Conservation (phyloP, 2,113 vertebrate genomes). For the Bothrops jararaca region DNA sequence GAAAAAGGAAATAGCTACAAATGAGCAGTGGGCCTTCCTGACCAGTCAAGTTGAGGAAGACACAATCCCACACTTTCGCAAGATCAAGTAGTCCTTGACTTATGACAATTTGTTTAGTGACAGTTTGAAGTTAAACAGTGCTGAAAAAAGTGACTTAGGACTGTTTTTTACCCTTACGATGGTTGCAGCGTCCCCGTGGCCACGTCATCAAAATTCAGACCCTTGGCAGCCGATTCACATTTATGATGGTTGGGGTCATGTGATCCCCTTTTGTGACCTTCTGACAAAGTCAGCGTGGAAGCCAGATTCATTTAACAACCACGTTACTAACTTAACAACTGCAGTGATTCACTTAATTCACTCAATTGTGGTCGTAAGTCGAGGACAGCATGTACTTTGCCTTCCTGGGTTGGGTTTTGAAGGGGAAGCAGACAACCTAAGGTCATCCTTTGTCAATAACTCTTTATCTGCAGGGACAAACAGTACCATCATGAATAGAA, state of each 20-base stretch:
- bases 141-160: background rate
- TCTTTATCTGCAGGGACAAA: background rate
- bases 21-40: background rate
- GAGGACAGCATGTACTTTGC: background rate
- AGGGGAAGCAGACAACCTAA: background rate
- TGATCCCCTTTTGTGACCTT: background rate
- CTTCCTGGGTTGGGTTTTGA: background rate
- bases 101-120: background rate
- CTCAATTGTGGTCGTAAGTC: background rate
- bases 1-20: background rate
- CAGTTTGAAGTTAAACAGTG: background rate
- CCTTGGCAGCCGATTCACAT: background rate
- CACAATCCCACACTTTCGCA: background rate
- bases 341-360: background rate
- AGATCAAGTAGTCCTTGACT: background rate
- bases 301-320: background rate
- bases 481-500: background rate
- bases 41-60: background rate
- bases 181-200: background rate
- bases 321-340: background rate
- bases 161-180: background rate
- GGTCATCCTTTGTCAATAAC: background rate
- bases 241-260: background rate
- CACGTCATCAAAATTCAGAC: background rate
- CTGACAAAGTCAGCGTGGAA: background rate